Conservation (phyloP, 2,797 vertebrate genomes). For the Peromyscus melanophrys region DNA sequence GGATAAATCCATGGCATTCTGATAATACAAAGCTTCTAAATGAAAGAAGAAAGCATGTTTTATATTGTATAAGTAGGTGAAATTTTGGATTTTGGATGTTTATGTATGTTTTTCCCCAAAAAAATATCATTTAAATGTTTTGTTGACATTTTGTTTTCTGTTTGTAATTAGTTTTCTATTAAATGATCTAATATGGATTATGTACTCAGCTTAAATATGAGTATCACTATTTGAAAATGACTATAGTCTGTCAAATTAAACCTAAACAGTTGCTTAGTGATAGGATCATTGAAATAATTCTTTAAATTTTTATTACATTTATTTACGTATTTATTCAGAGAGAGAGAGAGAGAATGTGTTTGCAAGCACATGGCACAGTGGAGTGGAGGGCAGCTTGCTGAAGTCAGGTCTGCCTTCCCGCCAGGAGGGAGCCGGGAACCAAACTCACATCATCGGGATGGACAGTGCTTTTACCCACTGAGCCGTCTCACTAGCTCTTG, state of each 20-base stretch:
- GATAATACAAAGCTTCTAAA: background rate
- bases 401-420: background rate
- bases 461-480: background rate
- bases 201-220: background rate
- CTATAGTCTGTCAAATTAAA: slow-evolving; percentile 23
- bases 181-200: background rate
- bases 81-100: background rate
- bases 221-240: slow-evolving; percentile 53
- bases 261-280: background rate
- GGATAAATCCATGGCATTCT: slow-evolving; percentile 10
- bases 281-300: slow-evolving; percentile 8
- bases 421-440: background rate
- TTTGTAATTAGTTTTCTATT: slow-evolving; percentile 56
- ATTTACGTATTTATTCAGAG: background rate
- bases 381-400: background rate
- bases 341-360: no score
- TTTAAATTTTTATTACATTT: background rate
- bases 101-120: background rate
- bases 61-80: background rate
- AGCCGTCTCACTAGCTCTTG: background rate
- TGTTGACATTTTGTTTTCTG: background rate
- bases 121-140: background rate
- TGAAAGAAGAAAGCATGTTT: background rate
- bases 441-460: background rate
- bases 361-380: background rate